These are phyloP conservation scores for Atrichornis clamosus DNA, from an alignment of 2,113 vertebrate genomes.

Conservation along the genomic window DNA sequence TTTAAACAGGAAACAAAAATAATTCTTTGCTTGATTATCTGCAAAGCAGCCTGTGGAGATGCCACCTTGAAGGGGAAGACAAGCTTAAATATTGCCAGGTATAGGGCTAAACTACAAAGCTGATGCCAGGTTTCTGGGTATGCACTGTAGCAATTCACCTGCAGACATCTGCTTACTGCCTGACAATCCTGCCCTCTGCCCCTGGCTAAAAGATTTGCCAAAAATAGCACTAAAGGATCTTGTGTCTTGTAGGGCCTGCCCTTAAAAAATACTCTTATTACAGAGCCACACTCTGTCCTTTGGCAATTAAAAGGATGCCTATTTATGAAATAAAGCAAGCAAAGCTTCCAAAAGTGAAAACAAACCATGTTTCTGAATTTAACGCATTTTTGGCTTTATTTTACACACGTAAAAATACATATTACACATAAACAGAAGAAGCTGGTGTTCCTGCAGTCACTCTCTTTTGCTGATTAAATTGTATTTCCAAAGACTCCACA, in stretches of 20 bases:
- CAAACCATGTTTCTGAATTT: neutral
- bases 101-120: neutral
- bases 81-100: neutral
- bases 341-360: neutral
- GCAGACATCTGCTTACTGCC: neutral
- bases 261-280: neutral
- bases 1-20: neutral
- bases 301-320: neutral
- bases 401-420: neutral
- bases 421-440: neutral
- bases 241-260: neutral
- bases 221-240: neutral
- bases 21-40: neutral
- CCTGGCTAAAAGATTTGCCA: neutral
- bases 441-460: neutral
- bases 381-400: neutral
- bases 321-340: neutral
- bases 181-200: neutral
- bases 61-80: neutral
- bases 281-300: neutral
- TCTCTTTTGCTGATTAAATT: neutral
- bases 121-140: neutral
- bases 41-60: neutral
- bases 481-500: neutral
- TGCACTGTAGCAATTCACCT: neutral